Conservation (phyloP, 1,140 invertebrate species). For the Papilio helenus region DNA sequence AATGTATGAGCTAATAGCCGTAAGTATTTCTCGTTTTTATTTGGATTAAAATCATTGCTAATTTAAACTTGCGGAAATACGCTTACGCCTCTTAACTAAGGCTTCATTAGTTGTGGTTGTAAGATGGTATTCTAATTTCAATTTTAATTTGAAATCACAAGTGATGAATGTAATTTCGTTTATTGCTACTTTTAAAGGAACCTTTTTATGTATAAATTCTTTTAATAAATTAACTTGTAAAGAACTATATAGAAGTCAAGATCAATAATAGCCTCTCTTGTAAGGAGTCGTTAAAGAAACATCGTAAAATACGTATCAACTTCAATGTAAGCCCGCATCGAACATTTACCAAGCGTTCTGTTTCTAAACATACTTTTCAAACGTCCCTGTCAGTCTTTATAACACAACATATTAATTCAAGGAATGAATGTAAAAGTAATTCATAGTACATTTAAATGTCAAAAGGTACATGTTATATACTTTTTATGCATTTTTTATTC, state of each 20-base stretch:
- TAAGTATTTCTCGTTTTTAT: background rate
- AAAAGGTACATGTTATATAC: background rate
- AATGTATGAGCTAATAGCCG: background rate
- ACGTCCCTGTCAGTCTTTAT: constrained; percentile 3
- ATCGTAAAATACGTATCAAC: constrained; percentile 21
- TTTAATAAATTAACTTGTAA: background rate
- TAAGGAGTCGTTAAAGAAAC: constrained; percentile 33
- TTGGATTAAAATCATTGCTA: background rate
- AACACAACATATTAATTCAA: background rate
- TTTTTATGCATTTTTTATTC: too few species aligned
- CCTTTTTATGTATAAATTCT: background rate
- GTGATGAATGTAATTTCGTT: background rate
- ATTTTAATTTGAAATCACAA: too few species aligned
- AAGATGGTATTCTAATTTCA: too few species aligned
- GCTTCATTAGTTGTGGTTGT: too few species aligned
- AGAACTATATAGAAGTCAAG: constrained; percentile 5
- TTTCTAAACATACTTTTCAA: background rate
- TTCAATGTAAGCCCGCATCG: constrained; percentile 27
- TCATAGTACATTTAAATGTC: background rate
- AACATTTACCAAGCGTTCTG: constrained; percentile 20
- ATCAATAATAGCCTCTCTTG: constrained; percentile 22
- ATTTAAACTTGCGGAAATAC: too few species aligned
- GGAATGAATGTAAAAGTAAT: background rate
- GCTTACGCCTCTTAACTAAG: too few species aligned
- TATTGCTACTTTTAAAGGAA: background rate